A percentile compares a stretch with the other conserved stretches of the same genome.
phyloP scores from a whole-genome alignment of 2,888 invertebrate genomes.

The Stenolophus ochropezus region DNA sequence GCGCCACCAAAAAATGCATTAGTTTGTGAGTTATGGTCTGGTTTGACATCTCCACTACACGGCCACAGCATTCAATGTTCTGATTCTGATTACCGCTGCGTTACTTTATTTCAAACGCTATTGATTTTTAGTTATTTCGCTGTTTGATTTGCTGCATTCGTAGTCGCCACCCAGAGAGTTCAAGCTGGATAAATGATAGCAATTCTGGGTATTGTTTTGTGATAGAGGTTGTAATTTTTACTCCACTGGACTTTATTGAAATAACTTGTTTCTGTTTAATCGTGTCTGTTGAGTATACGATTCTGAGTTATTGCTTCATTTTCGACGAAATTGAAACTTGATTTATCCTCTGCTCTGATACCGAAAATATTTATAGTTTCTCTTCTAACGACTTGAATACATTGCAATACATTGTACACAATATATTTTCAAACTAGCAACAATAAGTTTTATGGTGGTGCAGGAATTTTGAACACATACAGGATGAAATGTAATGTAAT shows the following conservation, averaged over 20 bases:
- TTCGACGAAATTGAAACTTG: not conserved
- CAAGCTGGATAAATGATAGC: conserved; percentile 6
- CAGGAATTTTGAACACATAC: too few species aligned
- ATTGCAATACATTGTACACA: too few species aligned
- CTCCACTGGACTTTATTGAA: conserved; percentile 6
- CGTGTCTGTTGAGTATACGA: not conserved
- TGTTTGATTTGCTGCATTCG: conserved; percentile 31
- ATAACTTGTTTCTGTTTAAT: conserved; percentile 3
- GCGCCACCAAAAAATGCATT: conserved; percentile 53
- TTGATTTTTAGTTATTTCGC: conserved; percentile 41
- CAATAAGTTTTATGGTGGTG: too few species aligned
- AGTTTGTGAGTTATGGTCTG: conserved; percentile 51
- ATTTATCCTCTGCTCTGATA: too few species aligned
- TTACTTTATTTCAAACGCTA: conserved; percentile 31
- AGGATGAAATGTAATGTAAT: too few species aligned
- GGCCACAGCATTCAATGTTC: not conserved
- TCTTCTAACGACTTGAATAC: too few species aligned
- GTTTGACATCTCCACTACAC: conserved; percentile 10
- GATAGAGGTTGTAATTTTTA: conserved; percentile 3
- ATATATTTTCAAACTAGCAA: too few species aligned
- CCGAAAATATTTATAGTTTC: too few species aligned
- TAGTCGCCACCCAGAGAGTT: conserved; percentile 8
- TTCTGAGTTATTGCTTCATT: not conserved
- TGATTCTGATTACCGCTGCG: not conserved
- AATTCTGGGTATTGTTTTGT: not conserved